Base-by-base conservation (phyloP, 2,797 vertebrate genomes). In the Meriones psammophilus region DNA sequence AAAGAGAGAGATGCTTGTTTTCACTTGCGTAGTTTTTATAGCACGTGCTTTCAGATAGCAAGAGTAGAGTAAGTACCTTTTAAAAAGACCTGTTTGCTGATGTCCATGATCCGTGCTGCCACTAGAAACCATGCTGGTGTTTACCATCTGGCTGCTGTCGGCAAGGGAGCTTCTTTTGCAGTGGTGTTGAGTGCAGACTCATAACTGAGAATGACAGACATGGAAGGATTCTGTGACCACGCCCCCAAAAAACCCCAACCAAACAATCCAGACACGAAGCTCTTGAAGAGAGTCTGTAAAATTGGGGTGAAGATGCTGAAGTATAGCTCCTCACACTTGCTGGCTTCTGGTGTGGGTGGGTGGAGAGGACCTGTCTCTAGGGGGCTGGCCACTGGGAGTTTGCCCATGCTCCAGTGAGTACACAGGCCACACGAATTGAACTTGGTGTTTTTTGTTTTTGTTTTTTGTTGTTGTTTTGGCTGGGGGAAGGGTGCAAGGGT, bases 21-120 rank as follows among this genome's bases (percentile, higher is more conserved):
- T 85, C 42, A 84, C 50, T 33, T 20, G 12, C 81, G 15, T 56
- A 92, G 85, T 73, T 84, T 94, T 94, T 88, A 71, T 85, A 87
- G 28, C 24, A 50, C n/a, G 28, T 74, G 33, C 42, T 74, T 88
- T 95, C 89, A 89, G 54, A 88, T 80, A 58, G 77, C 46, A 74
- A 91, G 50, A 62, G 50, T 46, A 73, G 71, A 94, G 66, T 22
- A 28, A 26, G 56, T 84, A 46, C 89, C 9, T 58, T 74, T 30
- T 10, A 62, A 9, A 39, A 71, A 71, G 33, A 71, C n/a, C 68
- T 71, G 6, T 15, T n/a, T 69, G 66, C 5, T 68, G 17, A 39
- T 24, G 8, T 73, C 8, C 18, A 24, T 22, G 36, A 39, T 24
- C 69, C 8, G 0, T 71, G 69, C 7, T 73, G 69, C 8, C 69